phyloP scores from a whole-genome alignment of 2,888 invertebrate species.

The Pristionchus exspectatus region DNA sequence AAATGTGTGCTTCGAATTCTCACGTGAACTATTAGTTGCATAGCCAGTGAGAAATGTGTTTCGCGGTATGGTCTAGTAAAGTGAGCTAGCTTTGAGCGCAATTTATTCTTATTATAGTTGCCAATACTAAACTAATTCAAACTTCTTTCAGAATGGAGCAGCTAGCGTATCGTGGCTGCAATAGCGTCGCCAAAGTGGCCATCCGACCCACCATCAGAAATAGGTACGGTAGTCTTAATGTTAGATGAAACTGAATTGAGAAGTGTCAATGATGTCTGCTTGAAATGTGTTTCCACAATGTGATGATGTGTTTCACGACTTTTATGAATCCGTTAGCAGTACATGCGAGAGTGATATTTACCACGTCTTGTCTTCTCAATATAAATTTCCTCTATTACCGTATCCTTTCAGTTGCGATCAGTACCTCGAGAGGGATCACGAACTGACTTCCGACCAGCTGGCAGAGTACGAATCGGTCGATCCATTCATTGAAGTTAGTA shows the following conservation, averaged over 20 bases:
- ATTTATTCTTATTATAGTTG: too few relatives aligned
- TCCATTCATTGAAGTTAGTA: slow-evolving; percentile 85
- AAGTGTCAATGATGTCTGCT: background rate
- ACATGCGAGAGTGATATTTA: slow-evolving; percentile 80
- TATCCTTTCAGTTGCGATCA: slow-evolving; percentile 87
- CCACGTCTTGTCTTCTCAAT: too few relatives aligned
- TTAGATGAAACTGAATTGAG: background rate
- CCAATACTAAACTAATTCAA: background rate
- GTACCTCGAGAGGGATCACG: slow-evolving; percentile 87
- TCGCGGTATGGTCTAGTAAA: background rate
- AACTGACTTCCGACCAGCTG: slow-evolving; percentile 87
- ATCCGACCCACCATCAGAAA: slow-evolving; percentile 47
- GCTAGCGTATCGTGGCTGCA: slow-evolving; percentile 82
- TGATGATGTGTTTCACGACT: background rate
- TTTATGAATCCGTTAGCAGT: slow-evolving; percentile 79
- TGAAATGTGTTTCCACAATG: background rate
- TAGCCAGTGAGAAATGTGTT: background rate
- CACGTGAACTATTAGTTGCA: too few relatives aligned
- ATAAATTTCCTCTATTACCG: background rate
- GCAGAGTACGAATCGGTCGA: slow-evolving; percentile 90
- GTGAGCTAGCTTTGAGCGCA: too few relatives aligned
- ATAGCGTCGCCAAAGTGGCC: slow-evolving; percentile 49
- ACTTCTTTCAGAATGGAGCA: slow-evolving; percentile 80
- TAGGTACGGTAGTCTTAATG: background rate
- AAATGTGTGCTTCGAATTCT: too few relatives aligned